Percentiles rank a stretch among this genome's conserved stretches.
Evolutionary conservation across 2,888 invertebrate species (phyloP).

Genomic region (Hemaris fuciformis): DNA sequence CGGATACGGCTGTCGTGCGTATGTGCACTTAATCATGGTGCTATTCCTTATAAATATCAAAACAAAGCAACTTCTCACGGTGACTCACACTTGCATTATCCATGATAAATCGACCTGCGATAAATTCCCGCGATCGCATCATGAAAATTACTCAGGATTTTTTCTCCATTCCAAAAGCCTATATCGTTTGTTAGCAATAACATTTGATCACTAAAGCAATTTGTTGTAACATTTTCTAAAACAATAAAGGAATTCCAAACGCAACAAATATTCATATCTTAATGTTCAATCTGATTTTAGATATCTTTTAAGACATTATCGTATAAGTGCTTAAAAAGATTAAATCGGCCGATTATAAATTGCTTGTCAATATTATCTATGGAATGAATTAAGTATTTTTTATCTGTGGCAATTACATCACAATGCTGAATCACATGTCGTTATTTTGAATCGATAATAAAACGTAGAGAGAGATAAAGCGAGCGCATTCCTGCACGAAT

Average conservation of each 20-base stretch:
- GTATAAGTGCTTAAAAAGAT: not conserved
- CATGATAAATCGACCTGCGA: conserved; percentile 4
- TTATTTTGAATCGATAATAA: not conserved
- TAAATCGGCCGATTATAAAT: not conserved
- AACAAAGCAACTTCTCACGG: conserved; percentile 34
- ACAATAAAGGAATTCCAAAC: not conserved
- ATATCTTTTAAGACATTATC: not conserved
- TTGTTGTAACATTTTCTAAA: not conserved
- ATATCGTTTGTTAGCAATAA: not conserved
- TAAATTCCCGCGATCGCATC: not conserved
- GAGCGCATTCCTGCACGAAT: conserved; percentile 69
- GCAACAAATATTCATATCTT: not conserved
- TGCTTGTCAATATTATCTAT: not conserved
- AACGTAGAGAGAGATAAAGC: not conserved
- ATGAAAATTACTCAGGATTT: not conserved
- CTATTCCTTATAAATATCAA: conserved; percentile 51
- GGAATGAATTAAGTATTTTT: not conserved
- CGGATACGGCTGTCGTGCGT: conserved; percentile 53
- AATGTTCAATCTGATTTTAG: not conserved
- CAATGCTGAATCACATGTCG: not conserved
- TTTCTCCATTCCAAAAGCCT: not conserved
- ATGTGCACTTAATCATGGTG: conserved; percentile 51
- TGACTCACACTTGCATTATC: conserved; percentile 13
- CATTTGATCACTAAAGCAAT: not conserved
- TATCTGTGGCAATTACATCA: not conserved